Conservation (phyloP, 2,113 vertebrate genomes). For the Atrichornis clamosus region DNA sequence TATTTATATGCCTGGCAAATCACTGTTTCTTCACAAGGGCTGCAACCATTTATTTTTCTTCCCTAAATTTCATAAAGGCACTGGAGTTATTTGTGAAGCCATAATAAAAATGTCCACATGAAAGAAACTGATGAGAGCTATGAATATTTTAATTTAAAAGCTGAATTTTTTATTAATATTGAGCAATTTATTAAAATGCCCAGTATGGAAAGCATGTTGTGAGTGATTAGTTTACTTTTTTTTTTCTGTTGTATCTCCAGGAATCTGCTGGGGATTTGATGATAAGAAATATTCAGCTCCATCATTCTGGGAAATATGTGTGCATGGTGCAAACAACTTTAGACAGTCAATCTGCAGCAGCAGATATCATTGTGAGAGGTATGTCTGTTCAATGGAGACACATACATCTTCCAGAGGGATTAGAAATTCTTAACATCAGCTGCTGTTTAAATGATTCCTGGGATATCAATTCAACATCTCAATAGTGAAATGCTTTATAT, state of each 20-base stretch:
- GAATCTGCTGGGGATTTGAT: conserved; percentile 88
- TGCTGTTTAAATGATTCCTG: neutral
- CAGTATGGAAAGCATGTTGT: neutral
- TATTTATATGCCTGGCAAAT: neutral
- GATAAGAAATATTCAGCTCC: conserved; percentile 88
- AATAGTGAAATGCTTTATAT: neutral
- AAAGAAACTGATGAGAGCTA: conserved; percentile 42
- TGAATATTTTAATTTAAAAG: conserved; percentile 60
- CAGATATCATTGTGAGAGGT: conserved; percentile 87
- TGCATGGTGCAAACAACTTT: conserved; percentile 84
- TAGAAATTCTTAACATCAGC: neutral
- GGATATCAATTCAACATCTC: neutral
- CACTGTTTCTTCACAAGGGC: conserved; percentile 4
- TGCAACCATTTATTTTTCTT: conserved; percentile 47
- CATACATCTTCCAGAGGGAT: neutral
- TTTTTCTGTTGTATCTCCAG: conserved; percentile 64
- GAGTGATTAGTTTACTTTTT: conserved; percentile 15
- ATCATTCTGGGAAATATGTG: conserved; percentile 86
- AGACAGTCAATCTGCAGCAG: conserved; percentile 83
- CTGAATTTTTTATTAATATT: conserved; percentile 41
- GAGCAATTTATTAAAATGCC: conserved; percentile 43
- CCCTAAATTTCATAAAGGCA: conserved; percentile 24
- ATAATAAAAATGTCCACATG: conserved; percentile 52
- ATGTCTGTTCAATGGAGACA: conserved; percentile 10
- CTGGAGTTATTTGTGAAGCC: conserved; percentile 49